These are phyloP conservation scores for Mythimna ferrago DNA, from an alignment of 2,888 invertebrate species.

Conservation along the genomic window DNA sequence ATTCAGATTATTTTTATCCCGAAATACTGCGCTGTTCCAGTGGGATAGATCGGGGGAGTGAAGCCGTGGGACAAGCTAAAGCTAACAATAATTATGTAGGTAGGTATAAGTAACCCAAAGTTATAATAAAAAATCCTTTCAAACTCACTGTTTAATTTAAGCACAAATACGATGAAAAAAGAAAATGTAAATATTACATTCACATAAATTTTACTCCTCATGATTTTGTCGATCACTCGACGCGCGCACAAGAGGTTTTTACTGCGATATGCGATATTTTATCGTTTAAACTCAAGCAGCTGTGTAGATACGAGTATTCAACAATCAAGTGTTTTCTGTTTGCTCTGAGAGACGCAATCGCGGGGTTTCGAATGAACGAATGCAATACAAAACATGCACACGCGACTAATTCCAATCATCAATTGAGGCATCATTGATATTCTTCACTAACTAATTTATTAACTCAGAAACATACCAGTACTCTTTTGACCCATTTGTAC, in stretches of 20 bases:
- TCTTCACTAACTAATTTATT: conserved; percentile 28
- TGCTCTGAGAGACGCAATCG: conserved; percentile 7
- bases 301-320: background rate
- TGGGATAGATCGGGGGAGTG: too few species aligned
- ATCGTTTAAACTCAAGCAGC: background rate
- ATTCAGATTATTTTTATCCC: too few species aligned
- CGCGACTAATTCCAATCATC: conserved; percentile 25
- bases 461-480: conserved; percentile 54
- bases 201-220: conserved; percentile 41
- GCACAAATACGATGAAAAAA: conserved; percentile 39
- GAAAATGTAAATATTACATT: conserved; percentile 31
- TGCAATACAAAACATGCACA: conserved; percentile 27
- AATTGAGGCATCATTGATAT: conserved; percentile 2
- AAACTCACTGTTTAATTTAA: conserved; percentile 43
- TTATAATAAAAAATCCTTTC: background rate
- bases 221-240: conserved; percentile 12
- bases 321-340: conserved; percentile 17
- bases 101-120: too few species aligned
- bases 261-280: background rate
- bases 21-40: too few species aligned
- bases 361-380: conserved; percentile 18
- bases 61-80: too few species aligned
- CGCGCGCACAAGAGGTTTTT: background rate
- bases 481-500: conserved; percentile 36
- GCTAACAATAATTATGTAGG: too few species aligned